These are phyloP conservation scores for Peromyscus leucopus DNA, from an alignment of 2,113 vertebrate species.

Conservation along the genomic window DNA sequence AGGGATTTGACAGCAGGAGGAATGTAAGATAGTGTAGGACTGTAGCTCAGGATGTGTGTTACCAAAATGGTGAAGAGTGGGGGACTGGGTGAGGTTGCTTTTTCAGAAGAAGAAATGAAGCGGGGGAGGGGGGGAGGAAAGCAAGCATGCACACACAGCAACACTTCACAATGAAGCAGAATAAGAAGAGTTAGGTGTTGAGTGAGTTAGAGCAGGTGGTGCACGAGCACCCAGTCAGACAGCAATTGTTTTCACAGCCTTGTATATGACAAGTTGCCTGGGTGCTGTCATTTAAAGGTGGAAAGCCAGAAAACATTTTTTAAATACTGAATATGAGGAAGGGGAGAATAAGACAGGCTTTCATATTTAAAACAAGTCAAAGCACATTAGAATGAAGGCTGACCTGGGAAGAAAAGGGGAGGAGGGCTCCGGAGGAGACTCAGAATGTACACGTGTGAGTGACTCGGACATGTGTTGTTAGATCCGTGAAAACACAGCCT, in stretches of 20 bases:
- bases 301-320: neutral
- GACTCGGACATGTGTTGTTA: neutral
- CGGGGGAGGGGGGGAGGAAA: neutral
- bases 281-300: conserved; percentile 5
- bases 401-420: neutral
- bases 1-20: neutral
- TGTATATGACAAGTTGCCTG: neutral
- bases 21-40: neutral
- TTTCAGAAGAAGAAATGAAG: neutral
- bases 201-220: neutral
- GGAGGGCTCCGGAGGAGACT: neutral
- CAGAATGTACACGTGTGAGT: neutral
- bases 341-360: neutral
- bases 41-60: neutral
- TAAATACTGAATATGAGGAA: neutral
- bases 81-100: neutral
- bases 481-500: neutral
- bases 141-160: neutral
- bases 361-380: neutral
- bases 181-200: neutral
- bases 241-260: neutral
- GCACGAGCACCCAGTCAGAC: neutral
- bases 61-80: neutral
- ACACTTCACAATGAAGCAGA: neutral
- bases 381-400: neutral